Evolutionary conservation across 2,797 vertebrate genomes (phyloP), one percentile per base, ranked within the genome.

Genomic region (Sylvilagus floridanus): DNA sequence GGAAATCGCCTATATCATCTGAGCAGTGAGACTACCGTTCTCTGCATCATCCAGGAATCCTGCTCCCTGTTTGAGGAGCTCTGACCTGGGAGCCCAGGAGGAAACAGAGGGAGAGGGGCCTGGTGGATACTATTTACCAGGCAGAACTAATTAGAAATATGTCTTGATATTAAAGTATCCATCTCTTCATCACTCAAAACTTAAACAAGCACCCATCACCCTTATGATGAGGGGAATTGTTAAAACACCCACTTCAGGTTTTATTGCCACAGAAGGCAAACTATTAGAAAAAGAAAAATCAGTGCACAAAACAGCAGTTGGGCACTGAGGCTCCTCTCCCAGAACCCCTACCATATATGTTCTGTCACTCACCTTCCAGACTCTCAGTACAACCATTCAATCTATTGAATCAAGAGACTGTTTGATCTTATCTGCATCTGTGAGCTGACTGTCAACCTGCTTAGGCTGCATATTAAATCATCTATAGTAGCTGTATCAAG

Each of bases 341-440:
- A 98, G 96, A 97, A 97, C 95, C 97, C 97, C 96, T 96, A 95
- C 97, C 97, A 97, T 97, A 97, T 96, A 97, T 86, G 77, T 94
- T 97, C 97, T 98, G 98, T 98, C 98, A 97, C 96, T 98, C 98
- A 98, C 98, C 97, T 98, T 98, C 98, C 98, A 98, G 98, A 98
- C 97, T 98, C 98, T 97, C 97, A 83, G 98, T 97, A 97, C 98
- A 98, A 97, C 98, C 98, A 98, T 98, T 98, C 98, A 98, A 98
- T 98, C 98, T 98, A 98, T 97, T 98, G 98, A 98, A 98, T 98
- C 98, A 97, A 98, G 98, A 98, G 97, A 97, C 98, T 98, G 98
- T 98, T 98, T 98, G 98, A 98, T 98, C 98, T 98, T 98, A 98
- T 98, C 98, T 98, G 98, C 98, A 98, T 98, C 98, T 98, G 98